Conservation (phyloP, 2,113 vertebrate species). For the Galbula dea region DNA sequence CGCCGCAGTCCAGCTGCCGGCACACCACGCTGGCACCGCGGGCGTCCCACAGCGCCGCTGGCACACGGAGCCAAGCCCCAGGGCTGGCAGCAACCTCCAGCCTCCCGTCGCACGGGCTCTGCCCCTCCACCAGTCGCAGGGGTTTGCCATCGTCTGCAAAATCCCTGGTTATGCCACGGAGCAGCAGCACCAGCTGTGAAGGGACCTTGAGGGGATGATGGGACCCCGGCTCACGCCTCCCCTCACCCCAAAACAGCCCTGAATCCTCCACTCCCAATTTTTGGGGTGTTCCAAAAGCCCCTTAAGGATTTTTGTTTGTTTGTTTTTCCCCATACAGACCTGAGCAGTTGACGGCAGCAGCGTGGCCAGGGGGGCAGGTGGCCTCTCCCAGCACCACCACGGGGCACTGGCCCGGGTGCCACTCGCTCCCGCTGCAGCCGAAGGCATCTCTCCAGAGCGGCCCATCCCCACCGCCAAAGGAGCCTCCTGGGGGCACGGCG, state of each 20-base stretch:
- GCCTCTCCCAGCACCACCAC: not conserved
- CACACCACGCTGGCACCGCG: conserved; percentile 70
- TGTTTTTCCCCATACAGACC: not conserved
- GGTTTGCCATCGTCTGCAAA: not conserved
- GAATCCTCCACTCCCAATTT: fast-evolving
- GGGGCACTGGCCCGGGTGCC: not conserved
- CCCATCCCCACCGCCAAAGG: not conserved
- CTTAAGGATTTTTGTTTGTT: fast-evolving
- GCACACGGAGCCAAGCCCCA: not conserved
- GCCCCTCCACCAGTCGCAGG: not conserved
- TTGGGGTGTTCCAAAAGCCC: not conserved
- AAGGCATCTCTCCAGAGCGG: not conserved
- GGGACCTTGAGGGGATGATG: fast-evolving
- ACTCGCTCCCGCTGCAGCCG: not conserved
- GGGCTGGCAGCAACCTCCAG: not conserved
- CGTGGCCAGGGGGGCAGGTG: not conserved
- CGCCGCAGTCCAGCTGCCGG: conserved; percentile 81
- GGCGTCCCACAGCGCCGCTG: not conserved
- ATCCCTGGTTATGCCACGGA: fast-evolving
- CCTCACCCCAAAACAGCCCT: not conserved
- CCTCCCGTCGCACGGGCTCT: not conserved
- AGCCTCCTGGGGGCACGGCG: not conserved
- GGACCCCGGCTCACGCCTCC: too few species aligned
- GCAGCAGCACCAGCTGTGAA: fast-evolving
- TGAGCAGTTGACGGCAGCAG: not conserved